Percentiles rank a stretch among this genome's conserved stretches.
Conservation (phyloP, 2,113 vertebrate genomes). For the Lepus europaeus region DNA sequence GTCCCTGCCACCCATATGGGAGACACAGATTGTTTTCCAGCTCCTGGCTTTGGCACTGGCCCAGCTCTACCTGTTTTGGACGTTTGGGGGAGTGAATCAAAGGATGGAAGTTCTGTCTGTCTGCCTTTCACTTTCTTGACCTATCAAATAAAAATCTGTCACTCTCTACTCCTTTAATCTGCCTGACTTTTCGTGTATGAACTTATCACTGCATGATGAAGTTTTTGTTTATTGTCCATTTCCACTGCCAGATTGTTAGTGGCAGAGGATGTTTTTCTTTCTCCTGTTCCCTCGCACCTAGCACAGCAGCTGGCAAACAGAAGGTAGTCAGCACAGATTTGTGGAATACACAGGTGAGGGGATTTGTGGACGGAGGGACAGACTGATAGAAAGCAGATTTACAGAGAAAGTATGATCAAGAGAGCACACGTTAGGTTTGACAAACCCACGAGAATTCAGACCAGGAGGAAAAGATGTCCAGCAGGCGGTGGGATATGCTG, state of each 20-base stretch:
- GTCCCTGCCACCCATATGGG: no score
- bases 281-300: neutral
- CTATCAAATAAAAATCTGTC: neutral
- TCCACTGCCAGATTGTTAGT: slow-evolving; percentile 41
- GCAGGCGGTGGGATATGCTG: neutral
- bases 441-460: neutral
- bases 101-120: no score
- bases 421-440: neutral
- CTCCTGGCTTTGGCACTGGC: no score
- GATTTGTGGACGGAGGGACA: neutral
- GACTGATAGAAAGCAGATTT: neutral
- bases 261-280: slow-evolving; percentile 50
- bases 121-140: no score
- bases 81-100: no score
- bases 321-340: neutral
- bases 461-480: slow-evolving; percentile 24
- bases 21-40: no score
- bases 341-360: neutral
- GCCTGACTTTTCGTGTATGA: slow-evolving; percentile 24
- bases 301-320: neutral
- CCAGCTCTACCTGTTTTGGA: no score
- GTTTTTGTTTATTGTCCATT: slow-evolving; percentile 49
- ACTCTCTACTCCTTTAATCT: neutral
- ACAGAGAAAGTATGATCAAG: slow-evolving; percentile 13
- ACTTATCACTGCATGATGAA: neutral